A percentile compares a stretch with the other conserved stretches of the same genome.
phyloP scores from a whole-genome alignment of 2,113 vertebrate species.

The Centropristis striata region DNA sequence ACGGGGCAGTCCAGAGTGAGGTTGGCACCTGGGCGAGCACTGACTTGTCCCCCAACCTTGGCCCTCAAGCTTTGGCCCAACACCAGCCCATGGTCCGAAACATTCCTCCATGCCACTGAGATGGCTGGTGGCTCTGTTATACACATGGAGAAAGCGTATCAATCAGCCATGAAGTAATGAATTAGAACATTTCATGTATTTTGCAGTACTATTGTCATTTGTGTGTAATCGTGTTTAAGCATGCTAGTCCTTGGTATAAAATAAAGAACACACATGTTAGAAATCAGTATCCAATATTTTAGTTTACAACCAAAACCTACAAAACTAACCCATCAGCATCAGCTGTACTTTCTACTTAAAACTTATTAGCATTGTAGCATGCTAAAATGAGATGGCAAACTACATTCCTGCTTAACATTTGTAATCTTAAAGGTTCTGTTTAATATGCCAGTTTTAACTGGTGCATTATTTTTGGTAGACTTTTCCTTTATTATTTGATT shows the following conservation, averaged over 20 bases:
- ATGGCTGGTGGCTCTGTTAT: slow-evolving; percentile 87
- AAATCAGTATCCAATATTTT: background rate
- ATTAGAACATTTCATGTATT: background rate
- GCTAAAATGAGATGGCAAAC: too few species aligned
- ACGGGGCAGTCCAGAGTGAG: slow-evolving; percentile 89
- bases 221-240: background rate
- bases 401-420: too few species aligned
- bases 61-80: slow-evolving; percentile 63
- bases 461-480: too few species aligned
- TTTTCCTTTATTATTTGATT: too few species aligned
- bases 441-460: too few species aligned
- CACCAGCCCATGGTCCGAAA: slow-evolving; percentile 76
- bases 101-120: slow-evolving; percentile 79
- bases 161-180: background rate
- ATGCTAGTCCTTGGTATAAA: background rate
- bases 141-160: background rate
- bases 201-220: background rate
- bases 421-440: too few species aligned
- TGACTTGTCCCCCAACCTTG: slow-evolving; percentile 85
- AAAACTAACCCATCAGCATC: too few species aligned
- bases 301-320: too few species aligned
- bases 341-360: too few species aligned
- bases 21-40: slow-evolving; percentile 77
- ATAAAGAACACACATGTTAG: background rate
- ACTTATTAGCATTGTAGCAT: too few species aligned